Base-by-base conservation (phyloP, 1,140 invertebrate genomes). In the Drosophila azteca region DNA sequence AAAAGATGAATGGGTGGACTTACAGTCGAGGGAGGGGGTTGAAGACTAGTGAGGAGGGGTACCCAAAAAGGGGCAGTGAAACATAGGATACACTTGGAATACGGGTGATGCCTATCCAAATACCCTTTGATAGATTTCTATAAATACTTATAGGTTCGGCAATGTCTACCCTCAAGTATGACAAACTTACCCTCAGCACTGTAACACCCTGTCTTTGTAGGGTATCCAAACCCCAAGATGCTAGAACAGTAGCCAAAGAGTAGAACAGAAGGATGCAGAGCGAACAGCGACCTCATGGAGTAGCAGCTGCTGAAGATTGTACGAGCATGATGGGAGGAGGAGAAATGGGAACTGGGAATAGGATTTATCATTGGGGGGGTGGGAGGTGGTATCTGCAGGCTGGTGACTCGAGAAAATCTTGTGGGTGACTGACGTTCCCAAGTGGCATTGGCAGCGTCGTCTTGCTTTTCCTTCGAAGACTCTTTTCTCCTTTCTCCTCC, bases 381-480 rank as follows among this genome's bases (percentile, higher is more conserved):
- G 39, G 55, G 31, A 26, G 20, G 13, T 35, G n/a, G 35, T 9
- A n/a, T n/a, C 26, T 43, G 6, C n/a, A 26, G 20, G 15, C 20
- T 39, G 55, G 63, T 35, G 31, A 35, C 31, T 35, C 9, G 31
- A 35, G 50, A 6, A 50, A 29, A 44, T 57, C 52, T 83, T 83
- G 79, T 66, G 64, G 67, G 57, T 78, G 77, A 68, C 57, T 74
- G 78, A 69, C 64, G 65, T 60, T 68, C 58, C 81, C 81, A 77
- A 82, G 79, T 78, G 79, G 74, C 60, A 69, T 64, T 67, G 76
- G 71, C 48, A 43, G 67, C 46, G 44, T 53, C 48, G 52, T 58
- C 44, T 54, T 73, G 62, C 68, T 24, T 26, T 26, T 26, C 24
- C 24, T 6, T 4, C 24, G 0, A 26, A 26, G 24, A 5, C 24